phyloP scores from a whole-genome alignment of 2,113 vertebrate genomes.

The Melospiza melodia region DNA sequence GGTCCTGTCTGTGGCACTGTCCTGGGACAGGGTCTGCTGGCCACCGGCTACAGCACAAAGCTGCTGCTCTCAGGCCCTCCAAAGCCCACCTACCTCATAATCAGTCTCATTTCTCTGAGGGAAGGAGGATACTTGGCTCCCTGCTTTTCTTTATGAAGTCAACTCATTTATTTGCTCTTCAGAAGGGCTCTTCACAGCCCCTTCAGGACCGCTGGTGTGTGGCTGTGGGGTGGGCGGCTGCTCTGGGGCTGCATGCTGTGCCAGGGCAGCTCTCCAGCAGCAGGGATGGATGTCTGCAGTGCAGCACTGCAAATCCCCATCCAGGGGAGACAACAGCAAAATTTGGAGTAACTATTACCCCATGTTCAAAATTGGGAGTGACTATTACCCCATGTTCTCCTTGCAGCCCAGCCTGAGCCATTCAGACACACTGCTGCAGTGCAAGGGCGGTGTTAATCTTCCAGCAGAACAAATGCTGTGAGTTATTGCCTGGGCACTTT shows the following conservation, averaged over 20 bases:
- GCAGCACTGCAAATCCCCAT: background rate
- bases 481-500: background rate
- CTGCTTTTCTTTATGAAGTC: background rate
- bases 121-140: background rate
- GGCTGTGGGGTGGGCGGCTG: background rate
- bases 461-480: background rate
- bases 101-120: background rate
- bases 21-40: background rate
- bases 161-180: background rate
- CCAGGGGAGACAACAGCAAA: background rate
- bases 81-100: background rate
- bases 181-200: background rate
- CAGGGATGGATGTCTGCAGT: background rate
- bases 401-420: background rate
- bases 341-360: background rate
- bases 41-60: background rate
- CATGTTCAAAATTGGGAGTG: accelerated
- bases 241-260: background rate
- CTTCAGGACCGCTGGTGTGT: background rate
- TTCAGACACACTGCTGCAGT: background rate
- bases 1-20: accelerated
- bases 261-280: background rate
- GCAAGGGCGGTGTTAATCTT: background rate
- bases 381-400: accelerated
- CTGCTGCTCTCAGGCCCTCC: background rate